Conservation (phyloP, 1,140 invertebrate genomes). For the Camponotus vicinus region DNA sequence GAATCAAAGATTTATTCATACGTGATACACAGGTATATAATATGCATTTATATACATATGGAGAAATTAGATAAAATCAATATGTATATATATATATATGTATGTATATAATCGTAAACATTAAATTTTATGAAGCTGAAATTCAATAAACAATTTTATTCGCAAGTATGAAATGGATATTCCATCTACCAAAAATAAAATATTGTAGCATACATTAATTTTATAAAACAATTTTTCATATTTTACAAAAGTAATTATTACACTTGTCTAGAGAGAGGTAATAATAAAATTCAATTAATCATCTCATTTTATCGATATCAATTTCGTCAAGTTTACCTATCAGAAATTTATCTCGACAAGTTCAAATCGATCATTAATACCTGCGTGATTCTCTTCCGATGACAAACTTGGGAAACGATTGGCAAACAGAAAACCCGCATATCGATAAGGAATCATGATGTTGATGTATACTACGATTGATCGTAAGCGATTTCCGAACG, state of each 20-base stretch:
- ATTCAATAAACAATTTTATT: constrained; percentile 53
- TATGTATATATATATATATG: constrained; percentile 1
- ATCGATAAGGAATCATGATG: constrained; percentile 44
- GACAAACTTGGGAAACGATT: constrained; percentile 45
- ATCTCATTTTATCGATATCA: background rate
- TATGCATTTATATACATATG: constrained; percentile 56
- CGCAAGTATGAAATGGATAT: constrained; percentile 4
- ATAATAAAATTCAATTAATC: constrained; percentile 9
- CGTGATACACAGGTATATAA: constrained; percentile 51
- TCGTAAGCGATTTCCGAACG: constrained; percentile 29
- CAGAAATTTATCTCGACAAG: constrained; percentile 1
- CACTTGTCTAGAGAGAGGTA: background rate
- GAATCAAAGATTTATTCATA: constrained; percentile 51
- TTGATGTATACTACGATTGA: constrained; percentile 19
- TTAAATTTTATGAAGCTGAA: background rate
- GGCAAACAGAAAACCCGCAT: constrained; percentile 54
- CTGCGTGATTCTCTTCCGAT: constrained; percentile 20
- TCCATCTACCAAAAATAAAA: background rate
- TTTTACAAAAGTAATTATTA: background rate
- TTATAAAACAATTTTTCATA: constrained; percentile 2
- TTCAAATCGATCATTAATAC: constrained; percentile 41
- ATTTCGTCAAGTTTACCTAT: constrained; percentile 3
- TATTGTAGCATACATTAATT: background rate
- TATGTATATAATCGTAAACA: constrained; percentile 26
- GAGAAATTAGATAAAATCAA: constrained; percentile 47